Evolutionary conservation across 2,113 vertebrate genomes (phyloP).

Genomic region (Scophthalmus maximus): DNA sequence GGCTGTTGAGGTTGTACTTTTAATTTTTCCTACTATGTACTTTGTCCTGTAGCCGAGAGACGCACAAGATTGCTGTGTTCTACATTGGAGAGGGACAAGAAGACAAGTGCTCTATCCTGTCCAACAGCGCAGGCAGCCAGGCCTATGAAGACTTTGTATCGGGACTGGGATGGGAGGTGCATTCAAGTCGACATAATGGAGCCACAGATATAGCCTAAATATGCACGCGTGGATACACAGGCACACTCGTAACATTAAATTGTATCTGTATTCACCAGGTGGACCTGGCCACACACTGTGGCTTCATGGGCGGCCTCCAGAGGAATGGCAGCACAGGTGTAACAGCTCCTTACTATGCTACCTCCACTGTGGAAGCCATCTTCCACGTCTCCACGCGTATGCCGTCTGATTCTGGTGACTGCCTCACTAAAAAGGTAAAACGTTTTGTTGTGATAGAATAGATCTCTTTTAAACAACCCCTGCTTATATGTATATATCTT

Average conservation of each 20-base stretch:
- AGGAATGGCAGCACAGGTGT: conserved; percentile 96
- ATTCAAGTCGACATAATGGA: not conserved
- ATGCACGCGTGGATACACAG: not conserved
- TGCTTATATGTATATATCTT: not conserved
- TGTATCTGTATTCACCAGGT: conserved; percentile 81
- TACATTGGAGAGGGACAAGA: conserved; percentile 98
- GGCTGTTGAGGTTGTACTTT: not conserved
- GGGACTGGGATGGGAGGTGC: conserved; percentile 98
- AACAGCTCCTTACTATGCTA: conserved; percentile 96
- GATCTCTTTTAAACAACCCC: not conserved
- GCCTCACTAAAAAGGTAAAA: conserved; percentile 95
- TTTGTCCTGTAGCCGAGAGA: conserved; percentile 89
- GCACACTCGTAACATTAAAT: not conserved
- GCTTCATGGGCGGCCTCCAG: conserved; percentile 98
- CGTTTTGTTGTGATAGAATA: not conserved
- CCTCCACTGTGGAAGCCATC: conserved; percentile 96
- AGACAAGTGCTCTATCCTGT: conserved; percentile 96
- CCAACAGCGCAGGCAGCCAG: conserved; percentile 94
- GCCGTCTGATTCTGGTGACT: conserved; percentile 94
- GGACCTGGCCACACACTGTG: conserved; percentile 93
- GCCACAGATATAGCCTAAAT: not conserved
- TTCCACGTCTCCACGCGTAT: conserved; percentile 99
- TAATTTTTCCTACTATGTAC: not conserved
- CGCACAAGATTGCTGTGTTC: conserved; percentile 98
- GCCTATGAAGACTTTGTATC: conserved; percentile 97